Percentiles rank a stretch among this genome's conserved stretches.
phyloP scores from a whole-genome alignment of 2,888 invertebrate genomes.

The Thalpophila matura region DNA sequence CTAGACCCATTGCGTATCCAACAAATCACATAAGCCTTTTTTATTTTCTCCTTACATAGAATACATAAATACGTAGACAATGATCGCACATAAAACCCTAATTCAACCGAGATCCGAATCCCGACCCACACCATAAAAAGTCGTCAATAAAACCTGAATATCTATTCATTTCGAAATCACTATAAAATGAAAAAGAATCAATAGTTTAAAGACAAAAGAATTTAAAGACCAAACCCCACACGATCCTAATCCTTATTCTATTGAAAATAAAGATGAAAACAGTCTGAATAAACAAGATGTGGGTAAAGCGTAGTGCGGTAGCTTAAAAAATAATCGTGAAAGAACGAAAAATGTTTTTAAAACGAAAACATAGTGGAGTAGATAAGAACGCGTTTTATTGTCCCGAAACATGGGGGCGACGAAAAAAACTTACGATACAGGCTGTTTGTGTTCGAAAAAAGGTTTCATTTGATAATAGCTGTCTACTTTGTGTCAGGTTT shows the following conservation, averaged over 20 bases:
- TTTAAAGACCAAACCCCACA: constrained; percentile 26
- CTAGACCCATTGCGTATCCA: constrained; percentile 25
- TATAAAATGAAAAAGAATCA: constrained; percentile 64
- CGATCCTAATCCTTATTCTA: constrained; percentile 7
- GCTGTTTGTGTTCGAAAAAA: constrained; percentile 52
- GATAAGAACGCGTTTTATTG: constrained; percentile 84
- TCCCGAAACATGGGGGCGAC: constrained; percentile 80
- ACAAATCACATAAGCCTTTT: constrained; percentile 52
- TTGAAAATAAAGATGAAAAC: constrained; percentile 39
- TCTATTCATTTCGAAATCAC: constrained; percentile 62
- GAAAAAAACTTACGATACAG: constrained; percentile 71
- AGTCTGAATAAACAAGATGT: constrained; percentile 61
- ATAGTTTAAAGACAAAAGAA: constrained; percentile 62
- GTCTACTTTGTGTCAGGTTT: constrained; percentile 19
- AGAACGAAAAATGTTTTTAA: constrained; percentile 79
- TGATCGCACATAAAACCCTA: constrained; percentile 62
- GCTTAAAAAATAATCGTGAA: constrained; percentile 76
- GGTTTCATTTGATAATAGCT: constrained; percentile 33
- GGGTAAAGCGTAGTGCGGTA: constrained; percentile 72
- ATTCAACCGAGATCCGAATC: constrained; percentile 57
- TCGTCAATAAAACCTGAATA: constrained; percentile 60
- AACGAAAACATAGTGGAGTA: constrained; percentile 83
- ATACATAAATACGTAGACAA: constrained; percentile 62
- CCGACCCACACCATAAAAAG: constrained; percentile 60
- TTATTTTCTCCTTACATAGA: constrained; percentile 56